Evolutionary conservation across 2,797 vertebrate species (phyloP).

Genomic region (Microtus agrestis): DNA sequence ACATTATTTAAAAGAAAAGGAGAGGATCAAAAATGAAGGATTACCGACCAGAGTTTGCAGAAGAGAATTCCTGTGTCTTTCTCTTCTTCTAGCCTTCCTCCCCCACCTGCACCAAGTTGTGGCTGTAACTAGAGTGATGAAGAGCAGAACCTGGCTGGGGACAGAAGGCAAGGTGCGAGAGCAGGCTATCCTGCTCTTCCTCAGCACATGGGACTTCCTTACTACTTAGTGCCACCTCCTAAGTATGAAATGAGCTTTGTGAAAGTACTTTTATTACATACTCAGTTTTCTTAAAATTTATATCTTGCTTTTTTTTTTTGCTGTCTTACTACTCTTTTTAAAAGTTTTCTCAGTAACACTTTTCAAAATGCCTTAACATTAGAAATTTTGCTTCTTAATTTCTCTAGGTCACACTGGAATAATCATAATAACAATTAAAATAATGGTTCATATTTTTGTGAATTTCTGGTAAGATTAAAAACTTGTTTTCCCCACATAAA

Average conservation of each 20-base stretch:
- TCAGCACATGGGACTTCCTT: not conserved
- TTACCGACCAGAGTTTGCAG: not conserved
- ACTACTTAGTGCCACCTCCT: not conserved
- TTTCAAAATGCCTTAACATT: conserved; percentile 64
- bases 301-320: not conserved
- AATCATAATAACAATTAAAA: conserved; percentile 53
- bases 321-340: conserved; percentile 41
- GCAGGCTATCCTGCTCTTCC: not conserved
- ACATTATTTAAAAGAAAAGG: not conserved
- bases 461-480: conserved; percentile 65
- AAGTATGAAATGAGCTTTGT: conserved; percentile 7
- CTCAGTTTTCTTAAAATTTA: conserved; percentile 24
- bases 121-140: not conserved
- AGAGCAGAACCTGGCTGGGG: not conserved
- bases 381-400: conserved; percentile 62
- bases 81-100: not conserved
- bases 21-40: not conserved
- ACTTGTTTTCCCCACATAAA: not conserved
- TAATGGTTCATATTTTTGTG: conserved; percentile 48
- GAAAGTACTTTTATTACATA: not conserved
- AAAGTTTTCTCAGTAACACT: conserved; percentile 42
- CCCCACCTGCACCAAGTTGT: not conserved
- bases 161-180: not conserved
- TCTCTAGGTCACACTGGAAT: conserved; percentile 49
- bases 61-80: not conserved